These are phyloP conservation scores for Heteromurus nitidus DNA, from an alignment of 2,888 invertebrate genomes.

Conservation along the genomic window DNA sequence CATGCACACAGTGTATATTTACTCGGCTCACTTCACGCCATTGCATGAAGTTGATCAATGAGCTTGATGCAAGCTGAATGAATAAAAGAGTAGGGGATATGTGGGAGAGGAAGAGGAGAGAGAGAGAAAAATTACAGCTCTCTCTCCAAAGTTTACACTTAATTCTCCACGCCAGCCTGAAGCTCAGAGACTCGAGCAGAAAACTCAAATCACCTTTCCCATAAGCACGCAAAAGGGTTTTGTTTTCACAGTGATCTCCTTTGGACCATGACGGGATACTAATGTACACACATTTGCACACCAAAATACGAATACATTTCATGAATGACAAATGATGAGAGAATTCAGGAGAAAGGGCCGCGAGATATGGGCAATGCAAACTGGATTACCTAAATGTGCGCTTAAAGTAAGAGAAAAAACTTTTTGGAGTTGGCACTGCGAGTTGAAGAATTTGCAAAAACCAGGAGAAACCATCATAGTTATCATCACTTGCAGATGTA, in stretches of 20 bases:
- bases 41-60: slow-evolving; percentile 21
- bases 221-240: background rate
- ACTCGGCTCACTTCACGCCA: background rate
- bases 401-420: background rate
- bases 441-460: too few relatives aligned
- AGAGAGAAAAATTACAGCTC: background rate
- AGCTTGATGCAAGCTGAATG: slow-evolving; percentile 20
- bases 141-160: background rate
- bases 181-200: too few relatives aligned
- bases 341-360: too few relatives aligned
- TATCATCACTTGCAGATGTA: too few relatives aligned
- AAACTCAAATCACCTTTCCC: background rate
- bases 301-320: slow-evolving; percentile 4
- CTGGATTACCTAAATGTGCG: too few relatives aligned
- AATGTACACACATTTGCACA: background rate
- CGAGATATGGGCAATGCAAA: too few relatives aligned
- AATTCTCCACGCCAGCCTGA: too few relatives aligned
- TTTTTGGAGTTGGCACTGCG: too few relatives aligned
- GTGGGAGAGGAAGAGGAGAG: background rate
- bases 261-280: background rate
- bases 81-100: background rate
- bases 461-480: too few relatives aligned
- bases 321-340: slow-evolving; percentile 60
- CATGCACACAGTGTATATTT: background rate
- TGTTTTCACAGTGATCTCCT: background rate